Conservation (phyloP, 2,888 invertebrate genomes). For the Brachypalpus laphriformis region DNA sequence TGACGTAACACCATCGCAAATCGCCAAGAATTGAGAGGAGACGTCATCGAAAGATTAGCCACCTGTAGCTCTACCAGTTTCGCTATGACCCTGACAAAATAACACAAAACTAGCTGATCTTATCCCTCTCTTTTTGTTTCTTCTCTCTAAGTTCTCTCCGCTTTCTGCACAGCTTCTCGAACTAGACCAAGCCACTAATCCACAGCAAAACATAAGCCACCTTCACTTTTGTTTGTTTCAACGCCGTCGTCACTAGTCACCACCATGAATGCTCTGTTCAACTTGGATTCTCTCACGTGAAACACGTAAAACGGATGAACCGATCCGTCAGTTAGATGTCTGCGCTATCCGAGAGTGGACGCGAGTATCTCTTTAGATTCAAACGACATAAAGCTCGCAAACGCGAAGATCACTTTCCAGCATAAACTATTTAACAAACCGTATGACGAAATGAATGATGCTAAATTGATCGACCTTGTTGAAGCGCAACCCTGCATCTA, state of each 20-base stretch:
- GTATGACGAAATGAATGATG: slow-evolving; percentile 62
- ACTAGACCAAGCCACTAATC: slow-evolving; percentile 53
- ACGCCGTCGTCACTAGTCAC: too few relatives aligned
- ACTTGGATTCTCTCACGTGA: slow-evolving; percentile 57
- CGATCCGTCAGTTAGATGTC: slow-evolving; percentile 71
- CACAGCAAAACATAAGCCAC: slow-evolving; percentile 65
- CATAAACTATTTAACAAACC: background rate
- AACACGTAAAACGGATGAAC: slow-evolving; percentile 72
- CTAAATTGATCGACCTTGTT: slow-evolving; percentile 75
- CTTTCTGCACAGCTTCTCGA: slow-evolving; percentile 64
- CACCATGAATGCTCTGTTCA: slow-evolving; percentile 46
- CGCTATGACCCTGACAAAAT: slow-evolving; percentile 65
- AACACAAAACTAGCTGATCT: slow-evolving; percentile 17
- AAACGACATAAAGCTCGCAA: background rate
- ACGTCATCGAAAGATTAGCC: slow-evolving; percentile 67
- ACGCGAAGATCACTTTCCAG: slow-evolving; percentile 21
- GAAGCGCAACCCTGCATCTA: slow-evolving; percentile 73
- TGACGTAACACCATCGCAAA: slow-evolving; percentile 58
- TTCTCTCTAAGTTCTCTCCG: slow-evolving; percentile 56
- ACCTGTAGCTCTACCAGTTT: slow-evolving; percentile 53
- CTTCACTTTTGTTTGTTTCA: slow-evolving; percentile 69
- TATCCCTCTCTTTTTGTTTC: slow-evolving; percentile 30
- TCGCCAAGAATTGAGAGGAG: slow-evolving; percentile 33
- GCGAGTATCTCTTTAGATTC: slow-evolving; percentile 29
- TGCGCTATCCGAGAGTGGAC: slow-evolving; percentile 70